Conservation (phyloP, 2,113 vertebrate genomes). For the Nyctibius bracteatus region DNA sequence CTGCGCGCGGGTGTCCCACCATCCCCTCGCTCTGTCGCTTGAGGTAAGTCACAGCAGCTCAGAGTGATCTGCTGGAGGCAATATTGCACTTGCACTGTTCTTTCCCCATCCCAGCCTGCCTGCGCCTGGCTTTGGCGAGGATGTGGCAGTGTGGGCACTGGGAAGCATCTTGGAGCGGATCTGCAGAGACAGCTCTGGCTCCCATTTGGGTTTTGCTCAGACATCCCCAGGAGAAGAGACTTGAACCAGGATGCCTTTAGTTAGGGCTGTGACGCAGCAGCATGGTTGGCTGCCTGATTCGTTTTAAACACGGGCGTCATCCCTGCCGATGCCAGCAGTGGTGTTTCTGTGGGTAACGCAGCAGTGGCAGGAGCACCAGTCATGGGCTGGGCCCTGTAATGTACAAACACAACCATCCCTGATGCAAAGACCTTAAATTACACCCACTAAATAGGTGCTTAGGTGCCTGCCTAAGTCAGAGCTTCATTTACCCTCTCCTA, state of each 20-base stretch:
- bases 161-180: background rate
- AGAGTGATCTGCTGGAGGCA: background rate
- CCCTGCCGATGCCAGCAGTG: rapidly evolving
- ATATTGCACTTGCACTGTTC: rapidly evolving
- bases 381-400: background rate
- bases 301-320: background rate
- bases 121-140: rapidly evolving
- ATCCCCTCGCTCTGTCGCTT: background rate
- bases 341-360: background rate
- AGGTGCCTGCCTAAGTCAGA: background rate
- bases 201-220: background rate
- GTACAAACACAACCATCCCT: background rate
- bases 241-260: background rate
- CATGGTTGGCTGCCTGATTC: background rate
- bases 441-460: background rate
- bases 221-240: background rate
- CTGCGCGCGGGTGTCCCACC: background rate
- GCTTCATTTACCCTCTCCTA: background rate
- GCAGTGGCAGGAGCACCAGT: background rate
- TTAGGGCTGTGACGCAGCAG: background rate
- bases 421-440: background rate
- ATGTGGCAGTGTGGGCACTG: background rate
- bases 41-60: background rate
- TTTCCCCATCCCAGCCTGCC: background rate
- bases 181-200: background rate